These are phyloP conservation scores for Drosophila serrata DNA, from an alignment of 1,140 invertebrate genomes.

Conservation along the genomic window DNA sequence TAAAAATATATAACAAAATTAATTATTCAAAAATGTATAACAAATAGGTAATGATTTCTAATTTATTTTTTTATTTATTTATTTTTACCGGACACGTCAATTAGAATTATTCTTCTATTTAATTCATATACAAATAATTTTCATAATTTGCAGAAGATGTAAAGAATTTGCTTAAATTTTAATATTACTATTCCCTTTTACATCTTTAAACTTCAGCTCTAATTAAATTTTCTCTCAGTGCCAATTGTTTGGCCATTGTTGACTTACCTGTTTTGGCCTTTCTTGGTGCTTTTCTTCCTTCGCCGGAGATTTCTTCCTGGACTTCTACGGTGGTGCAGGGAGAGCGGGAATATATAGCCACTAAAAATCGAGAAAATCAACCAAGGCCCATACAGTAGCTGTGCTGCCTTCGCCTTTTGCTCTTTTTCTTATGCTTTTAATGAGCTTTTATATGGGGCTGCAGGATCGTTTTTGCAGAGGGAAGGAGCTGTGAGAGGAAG, in stretches of 20 bases:
- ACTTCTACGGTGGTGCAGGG: not conserved
- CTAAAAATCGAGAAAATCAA: conserved; percentile 76
- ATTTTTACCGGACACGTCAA: too few relatives aligned
- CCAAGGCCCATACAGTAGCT: conserved; percentile 80
- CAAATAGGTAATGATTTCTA: fast-evolving
- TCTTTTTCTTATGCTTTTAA: conserved; percentile 79
- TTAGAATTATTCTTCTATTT: too few relatives aligned
- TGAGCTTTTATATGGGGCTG: conserved; percentile 79
- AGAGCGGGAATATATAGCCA: conserved; percentile 12
- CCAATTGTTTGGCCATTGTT: conserved; percentile 41
- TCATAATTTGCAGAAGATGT: not conserved
- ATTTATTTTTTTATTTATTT: not conserved
- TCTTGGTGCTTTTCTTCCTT: conserved; percentile 60
- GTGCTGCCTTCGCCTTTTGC: conserved; percentile 55
- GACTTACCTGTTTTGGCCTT: conserved; percentile 80
- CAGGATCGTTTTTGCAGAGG: conserved; percentile 9
- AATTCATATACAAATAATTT: not conserved
- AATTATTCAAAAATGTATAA: not conserved
- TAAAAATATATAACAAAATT: not conserved
- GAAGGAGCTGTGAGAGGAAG: not conserved
- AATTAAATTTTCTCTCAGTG: conserved; percentile 10
- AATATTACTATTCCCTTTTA: not conserved
- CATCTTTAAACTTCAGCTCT: not conserved
- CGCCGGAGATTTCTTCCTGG: conserved; percentile 23
- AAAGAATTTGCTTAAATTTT: not conserved